These are phyloP conservation scores for Andrena minutula DNA, from an alignment of 2,888 invertebrate species.

Conservation along the genomic window DNA sequence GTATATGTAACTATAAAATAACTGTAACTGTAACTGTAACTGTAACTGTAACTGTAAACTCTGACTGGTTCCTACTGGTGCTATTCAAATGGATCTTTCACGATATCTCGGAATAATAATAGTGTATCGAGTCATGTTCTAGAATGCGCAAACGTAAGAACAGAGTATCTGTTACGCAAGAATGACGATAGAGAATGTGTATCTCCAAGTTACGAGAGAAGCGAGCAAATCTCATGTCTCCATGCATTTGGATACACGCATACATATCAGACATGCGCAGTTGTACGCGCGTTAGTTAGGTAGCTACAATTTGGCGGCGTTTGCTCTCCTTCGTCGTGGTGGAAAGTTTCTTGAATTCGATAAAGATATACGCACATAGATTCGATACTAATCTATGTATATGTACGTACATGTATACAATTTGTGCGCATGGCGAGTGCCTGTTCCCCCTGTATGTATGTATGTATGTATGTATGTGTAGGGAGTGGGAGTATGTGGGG, in stretches of 20 bases:
- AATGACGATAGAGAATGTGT: not conserved
- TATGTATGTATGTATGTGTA: not conserved
- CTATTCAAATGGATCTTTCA: not conserved
- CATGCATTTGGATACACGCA: conserved; percentile 7
- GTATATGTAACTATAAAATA: too few relatives aligned
- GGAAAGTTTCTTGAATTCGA: not conserved
- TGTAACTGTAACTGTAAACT: too few relatives aligned
- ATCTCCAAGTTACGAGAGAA: not conserved
- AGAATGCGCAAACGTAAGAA: conserved; percentile 1
- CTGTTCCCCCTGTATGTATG: not conserved
- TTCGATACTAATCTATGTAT: not conserved
- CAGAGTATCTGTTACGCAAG: not conserved
- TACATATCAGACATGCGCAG: conserved; percentile 28
- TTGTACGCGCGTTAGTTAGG: not conserved
- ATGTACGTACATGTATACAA: not conserved
- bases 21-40: too few relatives aligned
- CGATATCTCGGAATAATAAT: not conserved
- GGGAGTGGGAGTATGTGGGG: not conserved
- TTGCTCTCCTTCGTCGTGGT: not conserved
- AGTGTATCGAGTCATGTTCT: not conserved
- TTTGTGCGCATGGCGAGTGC: not conserved
- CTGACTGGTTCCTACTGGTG: too few relatives aligned
- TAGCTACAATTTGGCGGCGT: not conserved
- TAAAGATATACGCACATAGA: not conserved
- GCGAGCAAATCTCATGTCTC: too few relatives aligned